Conservation (phyloP, 1,140 invertebrate species). For the Drosophila kepulauana region DNA sequence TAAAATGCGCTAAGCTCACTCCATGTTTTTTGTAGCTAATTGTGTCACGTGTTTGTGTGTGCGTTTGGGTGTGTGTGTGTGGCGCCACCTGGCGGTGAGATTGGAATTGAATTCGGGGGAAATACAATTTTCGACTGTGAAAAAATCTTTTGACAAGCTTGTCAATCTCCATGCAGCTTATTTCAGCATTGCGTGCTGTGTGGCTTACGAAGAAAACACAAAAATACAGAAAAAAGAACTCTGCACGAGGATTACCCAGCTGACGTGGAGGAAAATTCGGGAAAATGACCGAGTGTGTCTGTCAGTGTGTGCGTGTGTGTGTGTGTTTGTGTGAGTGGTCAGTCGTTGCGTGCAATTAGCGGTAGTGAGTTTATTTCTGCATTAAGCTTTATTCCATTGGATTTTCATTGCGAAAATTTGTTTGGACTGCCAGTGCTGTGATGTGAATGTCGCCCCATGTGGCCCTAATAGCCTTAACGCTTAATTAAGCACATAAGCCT, state of each 20-base stretch:
- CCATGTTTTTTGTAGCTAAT: constrained; percentile 5
- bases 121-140: constrained; percentile 11
- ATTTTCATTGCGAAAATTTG: constrained; percentile 34
- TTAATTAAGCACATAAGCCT: constrained; percentile 48
- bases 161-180: constrained; percentile 56
- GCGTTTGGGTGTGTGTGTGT: not conserved
- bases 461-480: constrained; percentile 45
- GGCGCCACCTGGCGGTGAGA: constrained; percentile 13
- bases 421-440: constrained; percentile 14
- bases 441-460: constrained; percentile 8
- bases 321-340: constrained; percentile 8
- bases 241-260: constrained; percentile 39
- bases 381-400: constrained; percentile 48
- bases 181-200: constrained; percentile 39
- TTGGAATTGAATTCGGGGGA: not conserved
- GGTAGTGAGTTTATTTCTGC: constrained; percentile 47
- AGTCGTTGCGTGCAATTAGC: constrained; percentile 48
- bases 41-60: constrained; percentile 18
- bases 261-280: constrained; percentile 13
- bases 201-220: not conserved
- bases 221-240: constrained; percentile 9
- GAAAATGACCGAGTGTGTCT: not conserved
- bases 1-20: constrained; percentile 4
- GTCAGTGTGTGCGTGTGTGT: not conserved
- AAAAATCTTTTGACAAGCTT: constrained; percentile 53